Percentiles rank a stretch among this genome's conserved stretches.
Evolutionary conservation across 2,113 vertebrate genomes (phyloP).

Genomic region (Baryphthengus martii): DNA sequence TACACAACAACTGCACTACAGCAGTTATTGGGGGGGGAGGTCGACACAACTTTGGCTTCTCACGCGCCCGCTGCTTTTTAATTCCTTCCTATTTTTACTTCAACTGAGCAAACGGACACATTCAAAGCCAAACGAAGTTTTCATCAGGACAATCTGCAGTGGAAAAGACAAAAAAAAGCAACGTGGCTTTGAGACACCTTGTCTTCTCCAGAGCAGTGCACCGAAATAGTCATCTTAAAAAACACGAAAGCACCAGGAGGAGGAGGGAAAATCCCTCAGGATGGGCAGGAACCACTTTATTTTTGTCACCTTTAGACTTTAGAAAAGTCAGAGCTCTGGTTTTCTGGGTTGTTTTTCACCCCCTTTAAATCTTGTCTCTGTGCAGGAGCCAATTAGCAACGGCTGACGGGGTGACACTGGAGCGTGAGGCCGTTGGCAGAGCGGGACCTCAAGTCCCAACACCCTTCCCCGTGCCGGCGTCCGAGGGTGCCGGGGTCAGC

Average conservation of each 20-base stretch:
- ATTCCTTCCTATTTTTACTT: neutral
- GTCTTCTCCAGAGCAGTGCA: accelerated
- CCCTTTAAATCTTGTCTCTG: accelerated
- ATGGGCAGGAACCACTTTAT: accelerated
- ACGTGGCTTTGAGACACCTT: accelerated
- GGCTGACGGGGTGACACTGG: accelerated
- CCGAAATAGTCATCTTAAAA: accelerated
- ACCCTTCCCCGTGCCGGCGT: neutral
- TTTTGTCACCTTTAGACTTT: accelerated
- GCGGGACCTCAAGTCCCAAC: neutral
- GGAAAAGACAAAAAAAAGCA: neutral
- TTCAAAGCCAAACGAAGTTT: neutral
- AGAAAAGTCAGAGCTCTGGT: accelerated
- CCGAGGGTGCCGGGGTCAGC: neutral
- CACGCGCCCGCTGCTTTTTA: neutral
- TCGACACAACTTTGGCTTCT: neutral
- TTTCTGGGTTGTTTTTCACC: accelerated
- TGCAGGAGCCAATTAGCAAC: accelerated
- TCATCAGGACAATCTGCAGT: neutral
- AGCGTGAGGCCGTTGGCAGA: neutral
- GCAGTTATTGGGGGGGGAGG: too few relatives aligned
- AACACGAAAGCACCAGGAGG: neutral
- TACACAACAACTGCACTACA: accelerated
- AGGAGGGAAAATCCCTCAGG: neutral
- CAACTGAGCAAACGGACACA: accelerated